A percentile compares a stretch with the other conserved stretches of the same genome.
Evolutionary conservation across 2,888 invertebrate species (phyloP).

Genomic region (Dolichopus griseipennis): DNA sequence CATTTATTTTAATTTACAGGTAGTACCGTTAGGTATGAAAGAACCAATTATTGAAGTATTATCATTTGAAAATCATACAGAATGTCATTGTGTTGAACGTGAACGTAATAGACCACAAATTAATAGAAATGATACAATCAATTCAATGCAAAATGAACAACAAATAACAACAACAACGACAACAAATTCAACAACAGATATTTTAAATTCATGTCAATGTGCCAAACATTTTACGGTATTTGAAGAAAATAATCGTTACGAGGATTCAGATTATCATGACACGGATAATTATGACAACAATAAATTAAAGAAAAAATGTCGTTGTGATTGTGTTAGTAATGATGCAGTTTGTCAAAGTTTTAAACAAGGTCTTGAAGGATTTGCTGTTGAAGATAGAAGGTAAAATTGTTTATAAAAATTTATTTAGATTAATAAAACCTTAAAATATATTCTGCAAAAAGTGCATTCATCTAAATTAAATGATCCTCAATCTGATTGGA

Average conservation of each 20-base stretch:
- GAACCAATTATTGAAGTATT: constrained; percentile 19
- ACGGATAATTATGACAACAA: neutral
- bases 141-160: constrained; percentile 11
- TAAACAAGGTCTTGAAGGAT: constrained; percentile 56
- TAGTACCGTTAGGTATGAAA: constrained; percentile 25
- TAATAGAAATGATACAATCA: constrained; percentile 20
- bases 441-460: no score
- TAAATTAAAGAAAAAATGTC: constrained; percentile 40
- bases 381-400: constrained; percentile 55
- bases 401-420: constrained; percentile 30
- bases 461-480: no score
- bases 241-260: constrained; percentile 24
- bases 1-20: constrained; percentile 14
- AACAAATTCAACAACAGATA: neutral
- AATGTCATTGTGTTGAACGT: constrained; percentile 35
- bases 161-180: neutral
- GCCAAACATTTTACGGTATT: constrained; percentile 42
- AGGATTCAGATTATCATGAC: neutral
- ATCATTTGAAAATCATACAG: constrained; percentile 35
- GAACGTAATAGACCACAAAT: neutral
- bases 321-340: constrained; percentile 56
- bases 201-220: constrained; percentile 25
- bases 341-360: constrained; percentile 52
- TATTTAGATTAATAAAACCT: no score
- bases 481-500: no score